These are phyloP conservation scores for Synanthedon vespiformis DNA, from an alignment of 2,888 invertebrate genomes.

Conservation along the genomic window DNA sequence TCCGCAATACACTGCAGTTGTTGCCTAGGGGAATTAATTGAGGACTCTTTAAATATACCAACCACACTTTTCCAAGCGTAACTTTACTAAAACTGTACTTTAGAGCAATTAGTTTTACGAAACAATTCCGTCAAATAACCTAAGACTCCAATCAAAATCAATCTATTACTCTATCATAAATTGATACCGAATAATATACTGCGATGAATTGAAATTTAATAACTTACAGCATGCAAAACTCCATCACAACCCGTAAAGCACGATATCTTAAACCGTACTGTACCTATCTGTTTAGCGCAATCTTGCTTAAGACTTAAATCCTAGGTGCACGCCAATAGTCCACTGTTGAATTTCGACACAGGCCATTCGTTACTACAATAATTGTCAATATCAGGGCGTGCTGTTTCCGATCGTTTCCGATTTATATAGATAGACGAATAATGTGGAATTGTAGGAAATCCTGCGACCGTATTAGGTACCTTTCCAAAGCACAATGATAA, in stretches of 20 bases:
- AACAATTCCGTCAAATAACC: neutral
- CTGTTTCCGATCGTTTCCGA: slow-evolving; percentile 43
- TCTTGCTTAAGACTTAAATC: slow-evolving; percentile 36
- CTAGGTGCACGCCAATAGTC: slow-evolving; percentile 24
- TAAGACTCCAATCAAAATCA: slow-evolving; percentile 15
- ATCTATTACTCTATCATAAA: slow-evolving; percentile 16
- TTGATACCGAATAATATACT: slow-evolving; percentile 13
- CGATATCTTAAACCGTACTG: slow-evolving; percentile 17
- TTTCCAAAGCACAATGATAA: slow-evolving; percentile 55
- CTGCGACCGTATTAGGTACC: slow-evolving; percentile 34
- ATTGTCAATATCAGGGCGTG: slow-evolving; percentile 43
- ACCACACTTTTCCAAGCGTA: neutral
- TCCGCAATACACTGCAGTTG: slow-evolving; percentile 23
- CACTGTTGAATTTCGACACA: slow-evolving; percentile 33
- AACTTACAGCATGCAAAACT: slow-evolving; percentile 17
- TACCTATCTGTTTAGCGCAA: slow-evolving; percentile 28
- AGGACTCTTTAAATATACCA: neutral
- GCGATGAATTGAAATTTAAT: slow-evolving; percentile 13
- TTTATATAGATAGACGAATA: slow-evolving; percentile 35
- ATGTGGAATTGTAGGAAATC: slow-evolving; percentile 31
- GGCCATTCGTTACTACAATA: slow-evolving; percentile 42
- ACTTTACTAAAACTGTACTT: neutral
- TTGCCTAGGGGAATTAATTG: slow-evolving; percentile 31
- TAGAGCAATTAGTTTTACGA: neutral
- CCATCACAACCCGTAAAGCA: slow-evolving; percentile 9